Percentiles rank a stretch among this genome's conserved stretches.
Evolutionary conservation across 35 echinoderm and acorn worm species (phyloP).

Genomic region (Chiridota heheva): DNA sequence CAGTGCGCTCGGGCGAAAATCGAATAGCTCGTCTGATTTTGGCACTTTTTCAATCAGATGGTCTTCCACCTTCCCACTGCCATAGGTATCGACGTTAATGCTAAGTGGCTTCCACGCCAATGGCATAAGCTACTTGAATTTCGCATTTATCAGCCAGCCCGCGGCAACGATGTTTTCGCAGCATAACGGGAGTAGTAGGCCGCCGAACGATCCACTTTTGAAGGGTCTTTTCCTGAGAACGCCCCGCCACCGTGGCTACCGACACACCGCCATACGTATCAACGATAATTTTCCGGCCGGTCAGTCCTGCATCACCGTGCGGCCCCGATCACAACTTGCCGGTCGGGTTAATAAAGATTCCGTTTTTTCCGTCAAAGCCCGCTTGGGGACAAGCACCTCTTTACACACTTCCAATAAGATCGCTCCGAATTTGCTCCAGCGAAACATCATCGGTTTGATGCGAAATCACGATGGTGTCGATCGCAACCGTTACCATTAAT

Average conservation of each 20-base stretch:
- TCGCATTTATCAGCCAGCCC: not conserved
- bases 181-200: conserved; percentile 31
- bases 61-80: not conserved
- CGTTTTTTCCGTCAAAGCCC: not conserved
- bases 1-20: not conserved
- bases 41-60: not conserved
- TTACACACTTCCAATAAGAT: not conserved
- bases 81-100: not conserved
- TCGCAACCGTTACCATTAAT: not conserved
- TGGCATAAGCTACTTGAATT: not conserved
- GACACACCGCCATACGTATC: conserved; percentile 48
- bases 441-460: not conserved
- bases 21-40: not conserved
- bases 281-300: conserved; percentile 50
- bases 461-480: not conserved
- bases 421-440: not conserved
- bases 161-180: conserved; percentile 6
- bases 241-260: conserved; percentile 47
- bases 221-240: conserved; percentile 38
- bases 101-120: not conserved
- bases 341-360: not conserved
- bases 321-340: conserved; percentile 14
- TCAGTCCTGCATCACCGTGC: conserved; percentile 50
- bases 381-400: not conserved
- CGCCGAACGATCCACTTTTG: conserved; percentile 44